Percentiles rank a stretch among this genome's conserved stretches.
phyloP scores from a whole-genome alignment of 2,797 vertebrate genomes.

The Rhinogobio ventralis region DNA sequence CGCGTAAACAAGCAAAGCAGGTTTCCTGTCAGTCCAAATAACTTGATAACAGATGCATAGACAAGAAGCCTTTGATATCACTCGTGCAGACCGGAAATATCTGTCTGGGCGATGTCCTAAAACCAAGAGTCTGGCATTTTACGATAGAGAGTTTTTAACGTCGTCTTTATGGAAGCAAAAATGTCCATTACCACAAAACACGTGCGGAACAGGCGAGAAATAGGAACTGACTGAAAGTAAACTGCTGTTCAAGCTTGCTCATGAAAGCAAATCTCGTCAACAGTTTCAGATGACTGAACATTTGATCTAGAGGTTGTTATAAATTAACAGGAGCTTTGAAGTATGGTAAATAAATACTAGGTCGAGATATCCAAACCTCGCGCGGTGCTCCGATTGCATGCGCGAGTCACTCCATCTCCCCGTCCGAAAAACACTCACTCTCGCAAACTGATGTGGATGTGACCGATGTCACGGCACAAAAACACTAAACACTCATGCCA shows the following conservation, averaged over 20 bases:
- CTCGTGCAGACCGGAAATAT: neutral
- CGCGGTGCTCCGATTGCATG: slow-evolving; percentile 22
- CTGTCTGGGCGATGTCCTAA: neutral
- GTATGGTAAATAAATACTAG: slow-evolving; percentile 40
- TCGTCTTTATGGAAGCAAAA: neutral
- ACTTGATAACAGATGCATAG: slow-evolving; percentile 1
- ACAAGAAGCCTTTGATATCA: slow-evolving; percentile 12
- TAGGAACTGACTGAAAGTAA: neutral
- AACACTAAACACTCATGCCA: slow-evolving; percentile 55
- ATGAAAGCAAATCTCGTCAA: slow-evolving; percentile 17
- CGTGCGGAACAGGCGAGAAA: neutral
- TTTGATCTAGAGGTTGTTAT: slow-evolving; percentile 31
- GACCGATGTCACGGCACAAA: neutral
- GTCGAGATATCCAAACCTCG: slow-evolving; percentile 33
- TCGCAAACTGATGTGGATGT: slow-evolving; percentile 21
- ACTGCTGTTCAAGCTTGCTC: neutral
- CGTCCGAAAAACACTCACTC: slow-evolving; percentile 7
- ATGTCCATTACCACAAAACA: slow-evolving; percentile 13
- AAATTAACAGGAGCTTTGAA: slow-evolving; percentile 26
- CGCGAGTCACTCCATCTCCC: slow-evolving; percentile 13
- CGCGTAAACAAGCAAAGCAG: slow-evolving; percentile 11
- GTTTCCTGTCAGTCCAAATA: slow-evolving; percentile 11
- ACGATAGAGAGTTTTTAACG: neutral
- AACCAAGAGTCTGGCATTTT: neutral
- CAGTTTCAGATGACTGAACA: slow-evolving; percentile 29